Base-by-base conservation (phyloP, 2,888 invertebrate genomes). In the Neoitamus cyanurus region DNA sequence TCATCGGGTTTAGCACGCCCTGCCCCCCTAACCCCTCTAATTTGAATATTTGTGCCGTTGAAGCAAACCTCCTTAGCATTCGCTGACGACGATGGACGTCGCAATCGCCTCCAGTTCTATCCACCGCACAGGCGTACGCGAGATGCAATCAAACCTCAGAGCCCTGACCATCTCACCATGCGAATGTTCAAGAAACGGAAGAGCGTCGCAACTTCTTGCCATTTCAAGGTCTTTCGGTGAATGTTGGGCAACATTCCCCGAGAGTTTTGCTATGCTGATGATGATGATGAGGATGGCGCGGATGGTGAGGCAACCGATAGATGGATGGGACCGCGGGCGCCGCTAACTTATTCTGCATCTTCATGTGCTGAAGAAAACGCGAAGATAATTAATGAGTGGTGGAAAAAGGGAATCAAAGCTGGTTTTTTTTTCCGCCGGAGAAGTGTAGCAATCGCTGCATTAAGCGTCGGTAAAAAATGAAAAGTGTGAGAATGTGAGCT, bases 201-300 rank as follows among this genome's bases (percentile, higher is more conserved):
- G 77, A 77, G 25, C 46, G 77, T 46, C 77, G 77, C 46, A 42
- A 42, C 46, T 77, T 25, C 46, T 75, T 46, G 46, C 15, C 77
- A 25, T 77, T 77, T 77, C 77, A 77, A 77, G 77, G 77, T 77
- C 77, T 77, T 46, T 77, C 25, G 77, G 77, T 77, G 46, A 77
- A 77, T 77, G 77, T 77, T 77, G 77, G 3, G 77, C 25, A 77
- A 77, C 46, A 77, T 77, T 77, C 58, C 48, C 58, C 58, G 15
- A 7, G 15, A 25, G 25, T 58, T 58, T 58, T 58, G 58, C 58
- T 58, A 15, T 58, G 25, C n/a, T 58, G 25, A 25, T 25, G 58
- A 58, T 58, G 58, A 58, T 77, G 46, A 77, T n/a, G 46, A 46
- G 77, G 28, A 28, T 6, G 42, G 28, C 46, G 46, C 48, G 77